A percentile compares a stretch with the other conserved stretches of the same genome.
Evolutionary conservation across 2,888 invertebrate genomes (phyloP).

Genomic region (Hipparchia semele): DNA sequence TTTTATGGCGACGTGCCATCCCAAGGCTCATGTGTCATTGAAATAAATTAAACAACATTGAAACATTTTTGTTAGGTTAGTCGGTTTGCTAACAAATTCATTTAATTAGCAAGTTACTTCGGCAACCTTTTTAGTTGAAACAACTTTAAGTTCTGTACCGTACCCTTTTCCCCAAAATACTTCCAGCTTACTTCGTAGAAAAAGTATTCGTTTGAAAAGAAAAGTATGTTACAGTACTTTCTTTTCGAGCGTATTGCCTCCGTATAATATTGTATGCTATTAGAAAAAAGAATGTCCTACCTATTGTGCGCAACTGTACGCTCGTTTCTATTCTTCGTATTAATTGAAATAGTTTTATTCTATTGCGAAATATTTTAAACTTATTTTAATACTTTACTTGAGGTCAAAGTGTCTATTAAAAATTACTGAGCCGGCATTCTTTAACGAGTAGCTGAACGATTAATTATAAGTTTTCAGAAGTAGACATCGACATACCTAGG

Average conservation of each 20-base stretch:
- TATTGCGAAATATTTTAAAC: neutral
- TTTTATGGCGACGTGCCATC: neutral
- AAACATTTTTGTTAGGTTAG: conserved; percentile 24
- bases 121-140: conserved; percentile 31
- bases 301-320: neutral
- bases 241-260: neutral
- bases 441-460: no score
- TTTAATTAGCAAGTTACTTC: conserved; percentile 41
- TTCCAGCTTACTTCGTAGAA: conserved; percentile 8
- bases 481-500: no score
- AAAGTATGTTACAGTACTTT: conserved; percentile 6
- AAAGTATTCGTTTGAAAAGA: conserved; percentile 11
- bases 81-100: conserved; percentile 35
- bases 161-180: conserved; percentile 15
- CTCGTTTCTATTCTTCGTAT: neutral
- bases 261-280: conserved; percentile 34
- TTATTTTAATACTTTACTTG: neutral
- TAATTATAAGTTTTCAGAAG: no score
- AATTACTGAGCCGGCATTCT: no score
- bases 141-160: conserved; percentile 13
- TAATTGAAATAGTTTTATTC: conserved; percentile 7
- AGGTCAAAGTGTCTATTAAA: no score
- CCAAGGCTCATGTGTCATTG: neutral
- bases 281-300: conserved; percentile 1
- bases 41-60: neutral